phyloP scores from a whole-genome alignment of 2,113 vertebrate species.

The Corythornis cristatus region DNA sequence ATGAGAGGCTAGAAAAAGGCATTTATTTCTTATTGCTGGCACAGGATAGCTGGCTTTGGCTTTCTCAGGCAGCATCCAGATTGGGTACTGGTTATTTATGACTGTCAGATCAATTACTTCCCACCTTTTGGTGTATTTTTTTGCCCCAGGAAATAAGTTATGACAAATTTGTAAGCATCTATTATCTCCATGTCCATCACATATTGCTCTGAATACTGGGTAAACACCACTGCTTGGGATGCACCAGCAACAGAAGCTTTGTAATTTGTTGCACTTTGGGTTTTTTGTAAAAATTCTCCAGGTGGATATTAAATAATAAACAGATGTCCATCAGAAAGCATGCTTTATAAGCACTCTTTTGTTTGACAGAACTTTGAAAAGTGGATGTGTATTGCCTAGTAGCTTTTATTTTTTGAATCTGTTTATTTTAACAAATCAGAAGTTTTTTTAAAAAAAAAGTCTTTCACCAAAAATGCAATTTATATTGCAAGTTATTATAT shows the following conservation, averaged over 20 bases:
- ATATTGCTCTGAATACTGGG: background rate
- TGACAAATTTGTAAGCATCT: background rate
- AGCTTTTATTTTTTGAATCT: background rate
- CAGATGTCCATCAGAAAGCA: conserved; percentile 51
- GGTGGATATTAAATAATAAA: conserved; percentile 53
- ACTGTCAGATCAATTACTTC: background rate
- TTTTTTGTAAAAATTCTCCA: conserved; percentile 34
- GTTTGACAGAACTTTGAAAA: conserved; percentile 47
- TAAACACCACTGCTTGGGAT: background rate
- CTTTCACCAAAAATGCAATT: background rate
- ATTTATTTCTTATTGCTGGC: background rate
- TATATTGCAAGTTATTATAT: background rate
- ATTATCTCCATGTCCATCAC: background rate
- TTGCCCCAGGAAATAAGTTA: background rate
- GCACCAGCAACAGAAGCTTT: background rate
- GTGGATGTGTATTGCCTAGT: background rate
- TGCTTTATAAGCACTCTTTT: background rate
- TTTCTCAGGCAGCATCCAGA: background rate
- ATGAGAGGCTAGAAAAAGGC: background rate
- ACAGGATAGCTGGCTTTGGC: background rate
- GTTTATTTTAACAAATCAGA: background rate
- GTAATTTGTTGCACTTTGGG: conserved; percentile 32
- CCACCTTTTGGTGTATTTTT: background rate
- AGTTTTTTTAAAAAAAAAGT: background rate
- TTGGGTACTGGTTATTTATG: background rate